These are phyloP conservation scores for Charadrius vociferus DNA, from an alignment of 2,113 vertebrate species.

Conservation along the genomic window DNA sequence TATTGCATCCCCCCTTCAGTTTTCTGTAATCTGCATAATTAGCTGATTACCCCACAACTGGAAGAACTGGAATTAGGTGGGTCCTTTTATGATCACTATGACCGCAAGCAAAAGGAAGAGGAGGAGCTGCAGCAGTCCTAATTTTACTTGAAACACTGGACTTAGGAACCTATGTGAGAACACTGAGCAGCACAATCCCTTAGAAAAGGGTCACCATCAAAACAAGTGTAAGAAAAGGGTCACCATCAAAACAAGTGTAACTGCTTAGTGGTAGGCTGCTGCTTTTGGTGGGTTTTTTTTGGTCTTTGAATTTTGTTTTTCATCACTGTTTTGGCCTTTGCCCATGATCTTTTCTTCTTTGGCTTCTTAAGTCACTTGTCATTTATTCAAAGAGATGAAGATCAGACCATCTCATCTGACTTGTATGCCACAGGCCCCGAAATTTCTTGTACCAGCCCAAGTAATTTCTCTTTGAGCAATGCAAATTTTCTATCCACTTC, in stretches of 20 bases:
- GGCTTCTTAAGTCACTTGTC: background rate
- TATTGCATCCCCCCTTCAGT: background rate
- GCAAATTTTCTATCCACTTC: background rate
- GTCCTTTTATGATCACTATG: background rate
- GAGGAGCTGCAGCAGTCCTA: constrained; percentile 1
- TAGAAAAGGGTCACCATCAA: background rate
- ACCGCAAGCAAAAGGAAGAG: constrained; percentile 28
- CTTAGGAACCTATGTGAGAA: background rate
- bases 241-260: background rate
- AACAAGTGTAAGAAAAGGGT: background rate
- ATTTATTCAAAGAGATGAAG: background rate
- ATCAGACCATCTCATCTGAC: background rate
- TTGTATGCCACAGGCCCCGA: background rate
- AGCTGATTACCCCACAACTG: constrained; percentile 16
- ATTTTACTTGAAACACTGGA: constrained; percentile 34
- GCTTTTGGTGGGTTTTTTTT: background rate
- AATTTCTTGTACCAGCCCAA: constrained; percentile 24
- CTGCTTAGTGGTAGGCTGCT: background rate
- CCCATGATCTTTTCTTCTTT: background rate
- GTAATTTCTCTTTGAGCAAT: constrained; percentile 28
- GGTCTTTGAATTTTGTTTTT: background rate
- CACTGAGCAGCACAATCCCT: background rate
- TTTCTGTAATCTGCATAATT: constrained; percentile 11
- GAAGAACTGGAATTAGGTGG: constrained; percentile 53
- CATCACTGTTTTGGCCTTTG: background rate